Evolutionary conservation across 2,797 vertebrate genomes (phyloP).

Genomic region (Cichlasoma orientale): DNA sequence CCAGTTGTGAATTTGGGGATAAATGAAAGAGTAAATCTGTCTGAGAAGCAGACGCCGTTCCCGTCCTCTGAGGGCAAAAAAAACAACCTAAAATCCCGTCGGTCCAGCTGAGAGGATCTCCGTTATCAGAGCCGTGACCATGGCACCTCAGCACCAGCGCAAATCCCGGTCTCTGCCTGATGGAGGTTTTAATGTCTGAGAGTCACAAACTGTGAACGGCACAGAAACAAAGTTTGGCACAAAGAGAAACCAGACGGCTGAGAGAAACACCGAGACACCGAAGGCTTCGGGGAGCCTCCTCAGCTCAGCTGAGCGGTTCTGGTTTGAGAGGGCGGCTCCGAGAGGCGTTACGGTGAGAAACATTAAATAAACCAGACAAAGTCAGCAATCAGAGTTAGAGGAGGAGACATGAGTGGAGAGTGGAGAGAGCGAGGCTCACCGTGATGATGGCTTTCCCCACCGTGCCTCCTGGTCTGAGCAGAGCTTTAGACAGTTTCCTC

Average conservation of each 20-base stretch:
- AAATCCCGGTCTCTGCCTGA: background rate
- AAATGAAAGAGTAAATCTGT: slow-evolving; percentile 4
- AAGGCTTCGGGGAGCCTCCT: too few species aligned
- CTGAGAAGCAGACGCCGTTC: background rate
- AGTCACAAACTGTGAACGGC: background rate
- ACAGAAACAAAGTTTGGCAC: background rate
- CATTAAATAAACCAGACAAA: too few species aligned
- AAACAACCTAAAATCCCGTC: background rate
- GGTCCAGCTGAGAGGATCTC: slow-evolving; percentile 3
- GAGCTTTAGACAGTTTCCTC: slow-evolving; percentile 93
- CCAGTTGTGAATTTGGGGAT: background rate
- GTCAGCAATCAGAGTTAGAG: background rate
- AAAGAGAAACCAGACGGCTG: background rate
- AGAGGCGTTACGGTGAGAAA: background rate
- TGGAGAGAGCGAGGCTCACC: slow-evolving; percentile 75
- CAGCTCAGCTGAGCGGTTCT: too few species aligned
- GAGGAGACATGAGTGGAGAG: too few species aligned
- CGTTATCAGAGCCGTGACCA: background rate
- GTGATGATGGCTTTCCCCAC: slow-evolving; percentile 94
- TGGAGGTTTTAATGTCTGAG: background rate
- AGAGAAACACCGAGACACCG: background rate
- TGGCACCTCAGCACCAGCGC: background rate
- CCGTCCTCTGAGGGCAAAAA: background rate
- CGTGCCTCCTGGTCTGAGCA: slow-evolving; percentile 91
- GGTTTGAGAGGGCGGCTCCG: background rate